These are phyloP conservation scores for Hypocryptadius cinnamomeus DNA, from an alignment of 2,113 vertebrate species.

Conservation along the genomic window DNA sequence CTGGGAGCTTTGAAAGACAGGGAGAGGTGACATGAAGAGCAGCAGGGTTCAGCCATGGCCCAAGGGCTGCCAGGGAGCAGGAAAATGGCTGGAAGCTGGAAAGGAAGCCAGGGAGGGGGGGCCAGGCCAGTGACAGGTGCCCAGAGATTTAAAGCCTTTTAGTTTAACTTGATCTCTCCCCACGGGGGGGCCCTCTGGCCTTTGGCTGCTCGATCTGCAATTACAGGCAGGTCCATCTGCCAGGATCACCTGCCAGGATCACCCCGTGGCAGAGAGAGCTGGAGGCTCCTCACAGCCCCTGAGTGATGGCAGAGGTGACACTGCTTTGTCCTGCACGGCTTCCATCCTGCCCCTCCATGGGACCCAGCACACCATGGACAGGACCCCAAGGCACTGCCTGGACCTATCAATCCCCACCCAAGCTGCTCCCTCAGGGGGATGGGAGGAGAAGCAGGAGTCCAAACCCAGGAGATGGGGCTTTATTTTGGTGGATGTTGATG, in stretches of 20 bases:
- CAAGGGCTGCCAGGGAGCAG: not conserved
- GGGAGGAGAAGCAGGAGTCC: not conserved
- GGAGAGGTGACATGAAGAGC: rapidly evolving
- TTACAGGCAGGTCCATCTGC: not conserved
- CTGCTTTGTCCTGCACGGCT: not conserved
- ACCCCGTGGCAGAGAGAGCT: not conserved
- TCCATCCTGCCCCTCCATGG: not conserved
- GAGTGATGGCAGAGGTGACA: not conserved
- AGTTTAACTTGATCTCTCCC: constrained; percentile 19
- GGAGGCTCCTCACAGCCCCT: not conserved
- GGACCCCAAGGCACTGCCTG: not conserved
- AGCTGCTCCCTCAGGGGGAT: not conserved
- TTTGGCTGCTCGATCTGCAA: not conserved
- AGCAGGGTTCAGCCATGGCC: not conserved
- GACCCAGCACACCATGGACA: rapidly evolving
- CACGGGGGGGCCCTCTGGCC: constrained; percentile 6
- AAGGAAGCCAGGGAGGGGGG: not conserved
- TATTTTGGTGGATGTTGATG: not conserved
- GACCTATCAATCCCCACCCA: not conserved
- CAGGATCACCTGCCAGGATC: not conserved
- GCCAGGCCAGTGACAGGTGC: not conserved
- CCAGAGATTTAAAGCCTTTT: constrained; percentile 3
- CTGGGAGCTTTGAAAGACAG: not conserved
- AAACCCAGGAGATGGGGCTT: not conserved
- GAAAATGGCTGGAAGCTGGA: not conserved